Evolutionary conservation across 2,888 invertebrate species (phyloP), one percentile per base, ranked within the genome.

Genomic region (Mamestra brassicae): DNA sequence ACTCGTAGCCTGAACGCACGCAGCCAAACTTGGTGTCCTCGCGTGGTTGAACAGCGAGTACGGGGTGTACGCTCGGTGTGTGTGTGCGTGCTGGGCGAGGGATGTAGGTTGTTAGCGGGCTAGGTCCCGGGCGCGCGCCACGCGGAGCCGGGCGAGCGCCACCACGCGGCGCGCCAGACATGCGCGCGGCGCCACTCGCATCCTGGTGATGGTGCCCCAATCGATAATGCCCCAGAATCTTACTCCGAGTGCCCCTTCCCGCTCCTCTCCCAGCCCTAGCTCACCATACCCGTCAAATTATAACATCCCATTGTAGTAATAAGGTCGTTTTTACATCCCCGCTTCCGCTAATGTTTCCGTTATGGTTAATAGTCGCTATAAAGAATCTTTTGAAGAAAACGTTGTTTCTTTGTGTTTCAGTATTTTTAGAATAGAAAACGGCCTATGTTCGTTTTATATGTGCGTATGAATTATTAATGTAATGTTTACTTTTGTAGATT

Each of bases 161-260:
- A 62, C 79, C 74, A 65, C 63, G 75, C 71, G 86, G 78, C 76
- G 83, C 63, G 73, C 71, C 86, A 89, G 92, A 89, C 93, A 93
- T 94, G 94, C 94, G 94, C 94, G 91, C 87, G 89, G 85, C 90
- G 90, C 91, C 92, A 91, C 90, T 89, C 90, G 90, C 91, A 89
- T 91, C 90, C 90, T 92, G 93, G 93, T 95, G 95, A 93, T 94
- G 95, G 95, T 93, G 91, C 89, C 89, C 91, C 91, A 95, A 96
- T 96, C 96, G 95, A 96, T 96, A 95, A 92, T 90, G 91, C 92
- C 94, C 95, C 95, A 94, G 93, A 93, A 94, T 94, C 94, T 92
- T 90, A 87, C 91, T 89, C 89, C 90, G 89, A 90, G 88, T 91
- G 92, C 94, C 92, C 92, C 83, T 78, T 86, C 93, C 91, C 92